Conservation (phyloP, 2,113 vertebrate species). For the Telmatochromis brachygnathus region DNA sequence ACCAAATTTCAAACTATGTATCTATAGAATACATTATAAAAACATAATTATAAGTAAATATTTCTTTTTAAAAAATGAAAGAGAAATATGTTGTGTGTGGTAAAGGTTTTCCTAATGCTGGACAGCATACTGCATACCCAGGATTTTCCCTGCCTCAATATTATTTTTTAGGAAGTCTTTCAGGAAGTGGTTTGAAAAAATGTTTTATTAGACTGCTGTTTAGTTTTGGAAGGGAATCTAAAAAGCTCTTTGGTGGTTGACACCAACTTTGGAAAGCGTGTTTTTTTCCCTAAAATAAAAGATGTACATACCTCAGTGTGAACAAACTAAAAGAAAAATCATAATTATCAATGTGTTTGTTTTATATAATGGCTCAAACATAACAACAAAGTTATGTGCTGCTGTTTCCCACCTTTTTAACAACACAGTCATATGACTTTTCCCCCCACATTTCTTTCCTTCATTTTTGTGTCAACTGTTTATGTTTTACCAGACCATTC, state of each 20-base stretch:
- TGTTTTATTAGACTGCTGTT: fast-evolving
- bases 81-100: not conserved
- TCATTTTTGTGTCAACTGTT: not conserved
- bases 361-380: not conserved
- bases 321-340: not conserved
- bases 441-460: fast-evolving
- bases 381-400: not conserved
- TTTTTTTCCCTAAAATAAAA: not conserved
- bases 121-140: not conserved
- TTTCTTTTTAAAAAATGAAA: fast-evolving
- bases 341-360: not conserved
- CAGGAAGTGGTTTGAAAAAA: fast-evolving
- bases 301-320: not conserved
- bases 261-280: not conserved
- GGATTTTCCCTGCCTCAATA: fast-evolving
- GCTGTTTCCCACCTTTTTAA: fast-evolving
- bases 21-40: not conserved
- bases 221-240: fast-evolving
- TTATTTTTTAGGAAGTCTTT: not conserved
- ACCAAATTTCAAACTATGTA: not conserved
- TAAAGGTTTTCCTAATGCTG: not conserved
- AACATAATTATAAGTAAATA: fast-evolving
- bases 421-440: not conserved
- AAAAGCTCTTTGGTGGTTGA: not conserved
- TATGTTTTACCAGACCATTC: fast-evolving